These are phyloP conservation scores for Lydus trimaculatus DNA, from an alignment of 2,888 invertebrate genomes.

Conservation along the genomic window DNA sequence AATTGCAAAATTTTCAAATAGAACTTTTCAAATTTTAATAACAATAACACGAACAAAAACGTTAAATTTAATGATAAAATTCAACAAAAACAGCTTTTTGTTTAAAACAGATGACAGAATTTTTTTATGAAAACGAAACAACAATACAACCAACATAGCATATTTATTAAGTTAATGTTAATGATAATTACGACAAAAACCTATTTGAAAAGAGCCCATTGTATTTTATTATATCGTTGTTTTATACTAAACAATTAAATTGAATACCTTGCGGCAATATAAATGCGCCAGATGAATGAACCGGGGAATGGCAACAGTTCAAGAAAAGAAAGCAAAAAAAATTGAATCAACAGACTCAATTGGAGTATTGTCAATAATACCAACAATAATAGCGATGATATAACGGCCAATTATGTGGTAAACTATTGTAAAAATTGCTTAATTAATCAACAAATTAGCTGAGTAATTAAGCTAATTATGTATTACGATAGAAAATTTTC, in stretches of 20 bases:
- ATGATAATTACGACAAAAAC: conserved; percentile 32
- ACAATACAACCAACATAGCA: conserved; percentile 21
- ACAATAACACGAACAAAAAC: background rate
- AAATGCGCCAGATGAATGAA: conserved; percentile 8
- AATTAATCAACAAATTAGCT: conserved; percentile 13
- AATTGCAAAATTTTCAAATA: background rate
- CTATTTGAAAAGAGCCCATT: conserved; percentile 11
- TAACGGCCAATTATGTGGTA: too few relatives aligned
- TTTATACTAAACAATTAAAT: conserved; percentile 13
- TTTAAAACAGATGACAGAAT: background rate
- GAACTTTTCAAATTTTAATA: background rate
- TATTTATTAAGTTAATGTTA: conserved; percentile 27
- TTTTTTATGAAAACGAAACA: too few relatives aligned
- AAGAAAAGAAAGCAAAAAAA: background rate
- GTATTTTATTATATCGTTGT: conserved; percentile 10
- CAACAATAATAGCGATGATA: background rate
- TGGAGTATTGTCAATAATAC: background rate
- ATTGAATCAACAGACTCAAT: background rate
- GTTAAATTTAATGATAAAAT: too few relatives aligned
- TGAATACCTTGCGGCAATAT: conserved; percentile 2
- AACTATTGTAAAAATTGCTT: background rate
- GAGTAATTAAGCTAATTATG: too few relatives aligned
- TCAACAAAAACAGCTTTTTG: background rate
- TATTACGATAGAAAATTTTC: background rate
- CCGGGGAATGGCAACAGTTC: background rate